Evolutionary conservation across 1,140 invertebrate species (phyloP).

Genomic region (Drosophila obscura): DNA sequence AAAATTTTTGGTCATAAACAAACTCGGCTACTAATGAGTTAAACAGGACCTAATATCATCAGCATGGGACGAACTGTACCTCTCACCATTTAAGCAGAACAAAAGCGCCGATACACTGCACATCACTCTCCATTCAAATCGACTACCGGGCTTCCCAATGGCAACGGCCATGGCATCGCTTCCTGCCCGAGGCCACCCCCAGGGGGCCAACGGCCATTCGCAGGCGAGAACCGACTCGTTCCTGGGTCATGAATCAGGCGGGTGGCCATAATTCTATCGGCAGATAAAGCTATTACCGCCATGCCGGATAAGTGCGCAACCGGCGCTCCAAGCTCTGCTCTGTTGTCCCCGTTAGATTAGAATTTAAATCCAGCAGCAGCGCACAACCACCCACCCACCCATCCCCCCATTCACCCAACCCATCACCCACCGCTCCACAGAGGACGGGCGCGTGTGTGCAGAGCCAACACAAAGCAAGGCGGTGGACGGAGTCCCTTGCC

Average conservation of each 20-base stretch:
- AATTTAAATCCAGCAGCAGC: slow-evolving; percentile 72
- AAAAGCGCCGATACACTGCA: slow-evolving; percentile 36
- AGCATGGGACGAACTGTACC: slow-evolving; percentile 3
- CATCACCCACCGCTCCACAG: slow-evolving; percentile 22
- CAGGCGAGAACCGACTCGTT: slow-evolving; percentile 37
- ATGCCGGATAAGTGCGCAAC: slow-evolving; percentile 72
- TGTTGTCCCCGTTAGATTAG: slow-evolving; percentile 70
- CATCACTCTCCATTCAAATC: slow-evolving; percentile 54
- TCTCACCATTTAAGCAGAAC: not conserved
- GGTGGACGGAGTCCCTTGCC: slow-evolving; percentile 35
- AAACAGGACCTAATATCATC: not conserved
- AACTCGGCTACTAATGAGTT: too few relatives aligned
- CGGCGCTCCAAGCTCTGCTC: slow-evolving; percentile 35
- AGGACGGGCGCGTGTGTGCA: not conserved
- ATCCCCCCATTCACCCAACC: slow-evolving; percentile 10
- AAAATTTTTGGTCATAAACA: too few relatives aligned
- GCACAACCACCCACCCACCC: slow-evolving; percentile 16
- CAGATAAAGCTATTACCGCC: slow-evolving; percentile 82
- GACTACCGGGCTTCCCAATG: slow-evolving; percentile 51
- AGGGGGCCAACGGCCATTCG: not conserved
- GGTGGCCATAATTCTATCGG: slow-evolving; percentile 75
- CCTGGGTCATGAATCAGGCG: slow-evolving; percentile 73
- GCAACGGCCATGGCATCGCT: slow-evolving; percentile 16
- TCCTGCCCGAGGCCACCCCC: slow-evolving; percentile 41
- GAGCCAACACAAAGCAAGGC: slow-evolving; percentile 55